phyloP scores from a whole-genome alignment of 2,797 vertebrate species.

The Delichon dasypus region DNA sequence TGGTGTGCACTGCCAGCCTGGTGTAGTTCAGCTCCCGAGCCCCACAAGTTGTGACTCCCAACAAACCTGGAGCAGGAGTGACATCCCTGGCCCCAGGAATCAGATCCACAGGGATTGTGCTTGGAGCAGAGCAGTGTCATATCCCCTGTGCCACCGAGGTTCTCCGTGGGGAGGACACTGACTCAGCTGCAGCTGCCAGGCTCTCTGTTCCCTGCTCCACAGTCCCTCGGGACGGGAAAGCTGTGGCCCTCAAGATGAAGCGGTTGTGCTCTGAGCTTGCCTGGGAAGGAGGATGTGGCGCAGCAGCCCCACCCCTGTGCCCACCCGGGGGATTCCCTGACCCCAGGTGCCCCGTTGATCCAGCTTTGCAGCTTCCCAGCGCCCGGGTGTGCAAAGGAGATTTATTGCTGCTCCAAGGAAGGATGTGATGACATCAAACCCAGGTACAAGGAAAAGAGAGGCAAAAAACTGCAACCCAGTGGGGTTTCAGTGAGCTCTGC shows the following conservation, averaged over 20 bases:
- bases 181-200: background rate
- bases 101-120: background rate
- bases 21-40: background rate
- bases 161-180: background rate
- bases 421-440: background rate
- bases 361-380: slow-evolving; percentile 9
- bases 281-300: background rate
- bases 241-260: background rate
- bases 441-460: background rate
- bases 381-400: background rate
- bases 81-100: background rate
- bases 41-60: background rate
- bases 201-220: background rate
- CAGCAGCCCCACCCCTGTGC: background rate
- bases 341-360: background rate
- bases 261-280: background rate
- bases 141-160: rapidly evolving
- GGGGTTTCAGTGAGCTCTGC: background rate
- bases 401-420: background rate
- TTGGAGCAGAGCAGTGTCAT: background rate
- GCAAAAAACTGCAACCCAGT: background rate
- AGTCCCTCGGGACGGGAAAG: rapidly evolving
- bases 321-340: background rate
- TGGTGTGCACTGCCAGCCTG: background rate
- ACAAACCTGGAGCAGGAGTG: background rate